phyloP scores from a whole-genome alignment of 2,888 invertebrate genomes.

The Halictus ligatus region DNA sequence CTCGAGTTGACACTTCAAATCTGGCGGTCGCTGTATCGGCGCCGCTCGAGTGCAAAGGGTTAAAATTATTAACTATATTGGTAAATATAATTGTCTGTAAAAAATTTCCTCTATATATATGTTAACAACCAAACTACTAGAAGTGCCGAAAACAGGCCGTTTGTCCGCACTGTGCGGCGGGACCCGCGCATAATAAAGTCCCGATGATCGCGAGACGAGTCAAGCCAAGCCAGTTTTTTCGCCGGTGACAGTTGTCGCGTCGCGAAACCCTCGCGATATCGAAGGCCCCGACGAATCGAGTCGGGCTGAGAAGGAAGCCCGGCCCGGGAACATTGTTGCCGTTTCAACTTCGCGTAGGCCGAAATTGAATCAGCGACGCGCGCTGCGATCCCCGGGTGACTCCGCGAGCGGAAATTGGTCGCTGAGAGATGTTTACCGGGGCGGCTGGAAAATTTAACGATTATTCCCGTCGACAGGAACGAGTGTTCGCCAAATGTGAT shows the following conservation, averaged over 20 bases:
- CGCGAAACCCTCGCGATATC: background rate
- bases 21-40: no score
- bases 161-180: no score
- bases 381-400: background rate
- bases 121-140: no score
- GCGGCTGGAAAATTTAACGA: conserved; percentile 5
- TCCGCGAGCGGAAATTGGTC: conserved; percentile 12
- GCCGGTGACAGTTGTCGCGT: background rate
- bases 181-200: background rate
- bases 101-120: no score
- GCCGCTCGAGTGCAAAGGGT: no score
- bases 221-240: background rate
- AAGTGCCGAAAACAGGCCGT: no score
- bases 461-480: background rate
- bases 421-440: conserved; percentile 7
- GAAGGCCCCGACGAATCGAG: background rate
- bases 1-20: no score
- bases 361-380: conserved; percentile 9
- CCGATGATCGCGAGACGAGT: background rate
- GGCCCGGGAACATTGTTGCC: background rate
- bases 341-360: background rate
- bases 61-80: no score
- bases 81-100: no score
- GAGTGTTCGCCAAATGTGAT: conserved; percentile 15
- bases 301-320: background rate